phyloP scores from a whole-genome alignment of 1,140 invertebrate genomes.

The Leucophenga varia region DNA sequence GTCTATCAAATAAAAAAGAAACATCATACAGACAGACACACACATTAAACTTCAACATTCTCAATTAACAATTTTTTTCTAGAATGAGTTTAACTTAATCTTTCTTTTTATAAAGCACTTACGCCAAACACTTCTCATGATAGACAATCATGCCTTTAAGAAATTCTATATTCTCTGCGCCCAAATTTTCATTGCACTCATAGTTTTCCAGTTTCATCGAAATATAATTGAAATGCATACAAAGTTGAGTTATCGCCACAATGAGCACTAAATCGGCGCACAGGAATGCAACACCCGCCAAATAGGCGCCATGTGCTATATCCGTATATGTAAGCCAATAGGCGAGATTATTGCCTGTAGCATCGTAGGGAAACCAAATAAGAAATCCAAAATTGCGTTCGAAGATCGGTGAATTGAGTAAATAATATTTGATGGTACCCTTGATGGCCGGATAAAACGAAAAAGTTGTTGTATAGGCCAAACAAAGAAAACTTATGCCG shows the following conservation, averaged over 20 bases:
- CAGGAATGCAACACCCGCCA: conserved; percentile 47
- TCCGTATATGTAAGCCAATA: conserved; percentile 43
- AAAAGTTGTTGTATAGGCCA: conserved; percentile 43
- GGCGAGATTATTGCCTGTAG: conserved; percentile 25
- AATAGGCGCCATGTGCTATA: conserved; percentile 43
- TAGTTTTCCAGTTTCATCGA: conserved; percentile 27
- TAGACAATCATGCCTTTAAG: conserved; percentile 31
- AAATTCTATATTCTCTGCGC: conserved; percentile 28
- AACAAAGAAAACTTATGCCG: conserved; percentile 36
- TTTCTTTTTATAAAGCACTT: conserved; percentile 16
- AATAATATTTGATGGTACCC: conserved; percentile 32
- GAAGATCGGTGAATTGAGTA: conserved; percentile 36
- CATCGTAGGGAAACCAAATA: conserved; percentile 48
- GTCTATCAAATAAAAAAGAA: too few relatives aligned
- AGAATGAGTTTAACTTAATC: too few relatives aligned
- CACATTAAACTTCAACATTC: too few relatives aligned
- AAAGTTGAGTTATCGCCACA: conserved; percentile 46
- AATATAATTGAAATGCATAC: conserved; percentile 47
- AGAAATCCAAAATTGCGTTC: conserved; percentile 43
- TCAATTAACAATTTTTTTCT: too few relatives aligned
- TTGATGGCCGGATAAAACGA: conserved; percentile 41
- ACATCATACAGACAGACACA: too few relatives aligned
- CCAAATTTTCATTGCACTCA: conserved; percentile 14
- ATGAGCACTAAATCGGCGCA: conserved; percentile 42
- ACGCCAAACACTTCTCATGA: conserved; percentile 42